These are phyloP conservation scores for Podocnemis expansa DNA, from an alignment of 2,113 vertebrate species.

Conservation along the genomic window DNA sequence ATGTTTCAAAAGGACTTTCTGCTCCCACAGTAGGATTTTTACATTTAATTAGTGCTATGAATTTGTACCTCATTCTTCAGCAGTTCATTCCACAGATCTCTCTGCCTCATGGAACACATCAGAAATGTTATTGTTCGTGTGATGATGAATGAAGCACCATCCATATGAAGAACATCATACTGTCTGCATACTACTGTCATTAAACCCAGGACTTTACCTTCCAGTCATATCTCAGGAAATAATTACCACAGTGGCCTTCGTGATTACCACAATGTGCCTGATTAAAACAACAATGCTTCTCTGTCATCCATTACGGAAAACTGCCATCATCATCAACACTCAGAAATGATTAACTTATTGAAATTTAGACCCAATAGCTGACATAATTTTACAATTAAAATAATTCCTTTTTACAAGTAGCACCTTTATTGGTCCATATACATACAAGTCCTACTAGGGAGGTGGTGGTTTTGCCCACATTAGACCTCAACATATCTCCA, in stretches of 20 bases:
- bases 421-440: neutral
- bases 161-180: neutral
- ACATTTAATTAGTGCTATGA: neutral
- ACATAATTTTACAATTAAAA: neutral
- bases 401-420: neutral
- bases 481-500: neutral
- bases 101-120: neutral
- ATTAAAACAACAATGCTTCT: neutral
- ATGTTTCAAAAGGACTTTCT: neutral
- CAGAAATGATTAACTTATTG: neutral
- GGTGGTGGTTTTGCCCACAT: rapidly evolving
- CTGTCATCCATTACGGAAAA: neutral
- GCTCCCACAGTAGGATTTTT: neutral
- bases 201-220: neutral
- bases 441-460: neutral
- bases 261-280: neutral
- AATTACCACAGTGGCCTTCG: neutral
- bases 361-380: neutral
- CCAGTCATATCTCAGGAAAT: neutral
- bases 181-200: too few relatives aligned
- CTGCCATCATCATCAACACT: neutral
- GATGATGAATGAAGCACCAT: neutral
- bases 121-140: neutral
- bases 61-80: neutral
- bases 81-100: neutral